phyloP scores from a whole-genome alignment of 2,113 vertebrate species.

The Cololabis saira region DNA sequence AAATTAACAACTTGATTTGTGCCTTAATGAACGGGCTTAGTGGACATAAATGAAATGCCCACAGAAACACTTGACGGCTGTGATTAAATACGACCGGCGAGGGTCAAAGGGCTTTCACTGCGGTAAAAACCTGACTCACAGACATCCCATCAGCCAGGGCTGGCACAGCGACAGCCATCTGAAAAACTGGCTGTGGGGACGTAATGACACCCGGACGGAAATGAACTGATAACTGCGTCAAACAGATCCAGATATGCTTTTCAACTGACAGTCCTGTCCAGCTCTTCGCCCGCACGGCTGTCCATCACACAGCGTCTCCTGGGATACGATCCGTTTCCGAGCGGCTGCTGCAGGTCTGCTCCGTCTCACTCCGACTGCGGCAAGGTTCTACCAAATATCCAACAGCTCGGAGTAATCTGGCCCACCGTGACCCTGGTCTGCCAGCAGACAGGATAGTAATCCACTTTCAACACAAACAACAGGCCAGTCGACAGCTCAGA shows the following conservation, averaged over 20 bases:
- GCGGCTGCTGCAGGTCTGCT: slow-evolving; percentile 11
- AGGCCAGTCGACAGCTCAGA: too few species aligned
- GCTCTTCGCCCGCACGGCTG: slow-evolving; percentile 16
- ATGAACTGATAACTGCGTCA: neutral
- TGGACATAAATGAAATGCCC: too few species aligned
- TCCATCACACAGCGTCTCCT: slow-evolving; percentile 27
- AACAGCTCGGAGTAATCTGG: slow-evolving; percentile 4
- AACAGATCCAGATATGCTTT: slow-evolving; percentile 6
- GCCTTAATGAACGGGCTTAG: too few species aligned
- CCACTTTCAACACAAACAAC: neutral
- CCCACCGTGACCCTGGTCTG: neutral
- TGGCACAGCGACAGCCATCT: neutral
- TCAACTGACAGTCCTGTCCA: slow-evolving; percentile 13
- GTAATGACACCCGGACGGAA: slow-evolving; percentile 13
- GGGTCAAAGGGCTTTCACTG: too few species aligned
- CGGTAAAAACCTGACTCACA: neutral
- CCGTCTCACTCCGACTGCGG: neutral
- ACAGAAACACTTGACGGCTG: too few species aligned
- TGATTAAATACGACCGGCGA: too few species aligned
- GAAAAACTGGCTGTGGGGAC: neutral
- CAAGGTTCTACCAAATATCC: neutral
- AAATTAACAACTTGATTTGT: too few species aligned
- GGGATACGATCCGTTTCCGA: slow-evolving; percentile 10
- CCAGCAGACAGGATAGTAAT: too few species aligned
- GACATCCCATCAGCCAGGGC: neutral